These are phyloP conservation scores for Muscina levida DNA, from an alignment of 2,888 invertebrate species.

Conservation along the genomic window DNA sequence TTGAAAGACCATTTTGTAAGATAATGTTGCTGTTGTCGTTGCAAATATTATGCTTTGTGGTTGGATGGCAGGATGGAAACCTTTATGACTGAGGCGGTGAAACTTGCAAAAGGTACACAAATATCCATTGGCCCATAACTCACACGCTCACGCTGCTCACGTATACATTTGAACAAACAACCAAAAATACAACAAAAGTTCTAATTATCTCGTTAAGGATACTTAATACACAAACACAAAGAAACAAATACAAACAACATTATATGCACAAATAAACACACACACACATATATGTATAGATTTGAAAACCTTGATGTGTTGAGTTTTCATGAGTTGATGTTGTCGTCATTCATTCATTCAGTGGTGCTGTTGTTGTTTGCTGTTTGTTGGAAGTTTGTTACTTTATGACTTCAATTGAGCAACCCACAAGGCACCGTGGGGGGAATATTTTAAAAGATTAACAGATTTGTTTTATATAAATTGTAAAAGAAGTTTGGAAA, in stretches of 20 bases:
- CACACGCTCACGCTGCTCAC: neutral
- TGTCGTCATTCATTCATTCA: conserved; percentile 25
- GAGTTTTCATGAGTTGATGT: conserved; percentile 27
- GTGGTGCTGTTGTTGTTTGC: neutral
- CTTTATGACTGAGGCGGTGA: no score
- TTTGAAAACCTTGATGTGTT: conserved; percentile 22
- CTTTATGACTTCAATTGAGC: neutral
- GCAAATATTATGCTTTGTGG: conserved; percentile 1
- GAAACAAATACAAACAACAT: neutral
- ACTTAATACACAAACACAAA: conserved; percentile 66
- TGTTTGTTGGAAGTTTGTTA: neutral
- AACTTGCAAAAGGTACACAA: neutral
- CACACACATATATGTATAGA: neutral
- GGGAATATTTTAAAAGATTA: no score
- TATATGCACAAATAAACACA: neutral
- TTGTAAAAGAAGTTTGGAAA: no score
- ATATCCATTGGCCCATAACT: neutral
- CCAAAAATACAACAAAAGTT: conserved; percentile 60
- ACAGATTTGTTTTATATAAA: no score
- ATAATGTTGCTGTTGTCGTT: conserved; percentile 6
- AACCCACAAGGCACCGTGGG: neutral
- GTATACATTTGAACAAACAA: neutral
- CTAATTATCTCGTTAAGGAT: conserved; percentile 76
- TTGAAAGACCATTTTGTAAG: conserved; percentile 22
- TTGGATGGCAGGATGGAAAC: neutral